Evolutionary conservation across 2,113 vertebrate genomes (phyloP).

Genomic region (Campylomormyrus numenius): DNA sequence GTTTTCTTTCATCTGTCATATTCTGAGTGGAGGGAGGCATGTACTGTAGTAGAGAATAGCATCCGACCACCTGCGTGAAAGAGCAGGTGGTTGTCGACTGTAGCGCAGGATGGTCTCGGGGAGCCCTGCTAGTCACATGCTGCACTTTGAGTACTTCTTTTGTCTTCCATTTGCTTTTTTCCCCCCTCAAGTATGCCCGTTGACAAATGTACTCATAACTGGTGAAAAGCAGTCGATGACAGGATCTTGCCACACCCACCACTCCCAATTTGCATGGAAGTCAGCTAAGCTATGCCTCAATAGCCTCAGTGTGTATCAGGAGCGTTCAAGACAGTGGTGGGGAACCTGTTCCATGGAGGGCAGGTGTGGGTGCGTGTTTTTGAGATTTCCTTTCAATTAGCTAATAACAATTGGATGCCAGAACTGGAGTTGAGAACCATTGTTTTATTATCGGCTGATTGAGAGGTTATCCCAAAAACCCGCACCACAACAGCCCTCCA

Average conservation of each 20-base stretch:
- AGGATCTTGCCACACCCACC: not conserved
- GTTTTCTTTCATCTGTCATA: not conserved
- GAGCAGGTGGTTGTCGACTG: not conserved
- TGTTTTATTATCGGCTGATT: too few species aligned
- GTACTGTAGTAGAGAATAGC: not conserved
- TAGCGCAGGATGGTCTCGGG: not conserved
- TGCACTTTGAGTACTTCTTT: not conserved
- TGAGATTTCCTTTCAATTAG: too few species aligned
- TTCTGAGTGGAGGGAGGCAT: not conserved
- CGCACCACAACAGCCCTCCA: too few species aligned
- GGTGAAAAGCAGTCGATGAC: not conserved
- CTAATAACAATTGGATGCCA: too few species aligned
- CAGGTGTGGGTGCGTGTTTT: too few species aligned
- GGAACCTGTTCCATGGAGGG: too few species aligned
- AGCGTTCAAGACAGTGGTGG: too few species aligned
- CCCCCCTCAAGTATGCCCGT: not conserved
- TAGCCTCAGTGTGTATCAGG: not conserved
- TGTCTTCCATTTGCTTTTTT: not conserved
- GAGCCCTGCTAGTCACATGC: not conserved
- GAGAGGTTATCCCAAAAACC: too few species aligned
- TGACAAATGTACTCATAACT: not conserved
- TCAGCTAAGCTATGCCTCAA: not conserved
- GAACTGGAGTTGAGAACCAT: too few species aligned
- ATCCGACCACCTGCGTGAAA: not conserved
- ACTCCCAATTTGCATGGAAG: not conserved